Evolutionary conservation across 2,113 vertebrate species (phyloP).

Genomic region (Setophaga kirtlandii): DNA sequence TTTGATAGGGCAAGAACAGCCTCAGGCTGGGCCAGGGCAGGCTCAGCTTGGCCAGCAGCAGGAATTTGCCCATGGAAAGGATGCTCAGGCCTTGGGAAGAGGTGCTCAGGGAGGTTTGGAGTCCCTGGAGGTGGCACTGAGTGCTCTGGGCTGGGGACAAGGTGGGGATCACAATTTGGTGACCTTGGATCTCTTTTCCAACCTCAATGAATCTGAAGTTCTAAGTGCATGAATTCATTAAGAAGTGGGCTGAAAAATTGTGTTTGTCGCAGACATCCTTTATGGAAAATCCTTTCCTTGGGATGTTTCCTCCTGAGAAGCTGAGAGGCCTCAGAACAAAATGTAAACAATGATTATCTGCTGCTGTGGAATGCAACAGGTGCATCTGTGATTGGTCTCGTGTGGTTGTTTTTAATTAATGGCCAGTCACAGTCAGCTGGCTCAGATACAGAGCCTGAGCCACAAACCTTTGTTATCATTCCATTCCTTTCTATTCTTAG

Average conservation of each 20-base stretch:
- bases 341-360: too few species aligned
- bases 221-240: background rate
- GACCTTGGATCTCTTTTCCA: background rate
- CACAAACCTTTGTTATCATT: too few species aligned
- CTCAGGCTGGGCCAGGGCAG: background rate
- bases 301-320: too few species aligned
- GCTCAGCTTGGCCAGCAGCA: fast-evolving
- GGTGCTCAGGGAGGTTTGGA: background rate
- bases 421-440: too few species aligned
- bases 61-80: background rate
- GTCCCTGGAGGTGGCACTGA: background rate
- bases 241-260: background rate
- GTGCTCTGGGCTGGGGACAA: background rate
- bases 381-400: too few species aligned
- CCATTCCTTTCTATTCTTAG: too few species aligned
- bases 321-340: too few species aligned
- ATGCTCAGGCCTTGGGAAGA: background rate
- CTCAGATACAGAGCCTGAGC: too few species aligned
- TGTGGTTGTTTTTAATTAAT: too few species aligned
- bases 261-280: background rate
- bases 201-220: fast-evolving
- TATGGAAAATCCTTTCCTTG: too few species aligned
- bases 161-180: background rate
- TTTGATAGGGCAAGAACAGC: background rate
- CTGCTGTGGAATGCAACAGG: too few species aligned